Base-by-base conservation (phyloP, 2,113 vertebrate species). In the Menidia beryllina region DNA sequence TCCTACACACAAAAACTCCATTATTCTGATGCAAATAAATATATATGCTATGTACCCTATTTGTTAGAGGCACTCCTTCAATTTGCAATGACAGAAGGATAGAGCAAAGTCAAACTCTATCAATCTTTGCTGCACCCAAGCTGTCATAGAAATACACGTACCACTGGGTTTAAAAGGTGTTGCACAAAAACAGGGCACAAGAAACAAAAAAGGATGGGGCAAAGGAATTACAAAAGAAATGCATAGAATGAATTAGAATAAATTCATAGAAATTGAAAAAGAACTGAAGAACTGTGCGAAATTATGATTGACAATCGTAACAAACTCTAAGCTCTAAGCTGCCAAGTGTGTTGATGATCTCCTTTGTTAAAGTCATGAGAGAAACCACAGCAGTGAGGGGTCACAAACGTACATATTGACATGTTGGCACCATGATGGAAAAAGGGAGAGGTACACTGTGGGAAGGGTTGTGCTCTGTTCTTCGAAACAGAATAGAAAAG, bases 21-120 rank as follows among this genome's bases (percentile, higher is more conserved):
- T 19, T 5, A 58, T 43, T 36, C 54, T 25, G 26, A 43, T 2
- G 14, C 15, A 63, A 36, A 64, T 13, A 25, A 50, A 70, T 21
- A 47, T 61, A 49, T 52, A 36, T 45, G n/a, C 17, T 19, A 45
- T 45, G 17, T 45, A 45, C 3, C 19, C 41, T 45, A n/a, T n/a
- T 43, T 5, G 4, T 19, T 45, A 4, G 70, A 80, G 86, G 83
- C 91, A 87, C 91, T 91, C 93, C 91, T 94, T 91, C 82, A 89
- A 93, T 91, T 93, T 92, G 95, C 92, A 90, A 94, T 90, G 90
- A 87, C 77, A 88, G 91, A 67, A 52, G 90, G 90, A 87, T 77
- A 88, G 91, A 67, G 49, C 62, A 84, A 89, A 90, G 82, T 88
- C 66, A 75, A 20, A 52, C 77, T 39, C n/a, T 15, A 34, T 36